Evolutionary conservation across 2,888 invertebrate species (phyloP).

Genomic region (Agrotis puta): DNA sequence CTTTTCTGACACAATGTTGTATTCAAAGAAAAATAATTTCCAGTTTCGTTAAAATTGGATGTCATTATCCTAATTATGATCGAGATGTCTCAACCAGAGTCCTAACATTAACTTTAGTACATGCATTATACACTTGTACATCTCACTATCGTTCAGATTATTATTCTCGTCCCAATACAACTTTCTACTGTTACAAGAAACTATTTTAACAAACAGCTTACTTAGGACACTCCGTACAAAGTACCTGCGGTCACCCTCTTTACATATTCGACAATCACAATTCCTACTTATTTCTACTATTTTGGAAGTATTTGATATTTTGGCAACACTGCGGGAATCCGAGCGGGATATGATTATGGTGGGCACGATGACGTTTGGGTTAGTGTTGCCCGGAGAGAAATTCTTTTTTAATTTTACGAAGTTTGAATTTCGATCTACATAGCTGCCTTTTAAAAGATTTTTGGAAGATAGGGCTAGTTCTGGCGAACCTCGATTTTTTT

Average conservation of each 20-base stretch:
- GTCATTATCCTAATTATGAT: conserved; percentile 76
- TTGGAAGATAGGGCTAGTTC: conserved; percentile 40
- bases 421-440: conserved; percentile 30
- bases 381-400: conserved; percentile 47
- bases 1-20: not conserved
- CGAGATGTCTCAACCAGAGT: conserved; percentile 87
- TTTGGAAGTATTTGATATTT: conserved; percentile 78
- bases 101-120: conserved; percentile 86
- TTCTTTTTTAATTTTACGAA: conserved; percentile 66
- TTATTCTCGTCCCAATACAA: conserved; percentile 84
- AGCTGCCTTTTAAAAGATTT: conserved; percentile 36
- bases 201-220: conserved; percentile 79
- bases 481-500: conserved; percentile 59
- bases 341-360: conserved; percentile 69
- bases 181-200: conserved; percentile 77
- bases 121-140: conserved; percentile 84
- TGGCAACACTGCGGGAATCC: conserved; percentile 74
- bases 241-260: conserved; percentile 72
- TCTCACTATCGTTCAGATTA: conserved; percentile 81
- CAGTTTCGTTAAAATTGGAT: conserved; percentile 40
- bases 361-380: conserved; percentile 64
- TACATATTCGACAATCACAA: conserved; percentile 88
- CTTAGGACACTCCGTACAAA: conserved; percentile 77
- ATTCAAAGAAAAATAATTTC: conserved; percentile 3
- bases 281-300: conserved; percentile 78